A percentile compares a stretch with the other conserved stretches of the same genome.
These are phyloP conservation scores for Bubalus kerabau DNA, from an alignment of 2,113 vertebrate genomes.

Conservation along the genomic window DNA sequence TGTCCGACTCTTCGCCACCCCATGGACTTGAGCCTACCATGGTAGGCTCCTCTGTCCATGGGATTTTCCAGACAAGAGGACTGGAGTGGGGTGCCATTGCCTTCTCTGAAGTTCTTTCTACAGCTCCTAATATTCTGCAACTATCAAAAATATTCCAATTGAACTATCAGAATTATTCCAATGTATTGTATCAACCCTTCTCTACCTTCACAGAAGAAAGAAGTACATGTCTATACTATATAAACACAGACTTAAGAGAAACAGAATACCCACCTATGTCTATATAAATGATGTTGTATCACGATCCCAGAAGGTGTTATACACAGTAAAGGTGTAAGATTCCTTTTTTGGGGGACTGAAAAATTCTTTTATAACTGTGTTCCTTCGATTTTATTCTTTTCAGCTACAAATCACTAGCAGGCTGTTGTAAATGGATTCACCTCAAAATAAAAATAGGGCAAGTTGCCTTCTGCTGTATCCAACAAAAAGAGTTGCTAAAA, in stretches of 20 bases:
- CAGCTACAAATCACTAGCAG: slow-evolving; percentile 54
- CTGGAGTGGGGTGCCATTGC: too few species aligned
- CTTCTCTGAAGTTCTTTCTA: not conserved
- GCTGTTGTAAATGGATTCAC: slow-evolving; percentile 54
- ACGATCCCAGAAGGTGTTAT: not conserved
- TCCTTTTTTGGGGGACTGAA: slow-evolving; percentile 22
- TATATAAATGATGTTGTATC: not conserved
- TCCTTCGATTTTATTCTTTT: slow-evolving; percentile 57
- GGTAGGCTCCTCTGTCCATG: too few species aligned
- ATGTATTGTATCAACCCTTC: not conserved
- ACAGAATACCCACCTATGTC: not conserved
- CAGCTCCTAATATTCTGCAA: not conserved
- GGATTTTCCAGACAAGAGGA: too few species aligned
- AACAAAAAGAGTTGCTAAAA: slow-evolving; percentile 71
- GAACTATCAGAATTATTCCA: not conserved
- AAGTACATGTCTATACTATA: not conserved
- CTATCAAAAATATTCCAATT: not conserved
- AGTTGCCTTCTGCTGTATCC: slow-evolving; percentile 61
- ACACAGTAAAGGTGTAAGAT: not conserved
- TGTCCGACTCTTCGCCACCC: too few species aligned
- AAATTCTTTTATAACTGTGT: slow-evolving; percentile 43
- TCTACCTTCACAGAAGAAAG: slow-evolving; percentile 15
- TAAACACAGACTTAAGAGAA: not conserved
- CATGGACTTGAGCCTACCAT: too few species aligned
- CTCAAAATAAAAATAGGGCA: slow-evolving; percentile 60